Conservation (phyloP, 2,888 invertebrate genomes). For the Clistopyga incitator region DNA sequence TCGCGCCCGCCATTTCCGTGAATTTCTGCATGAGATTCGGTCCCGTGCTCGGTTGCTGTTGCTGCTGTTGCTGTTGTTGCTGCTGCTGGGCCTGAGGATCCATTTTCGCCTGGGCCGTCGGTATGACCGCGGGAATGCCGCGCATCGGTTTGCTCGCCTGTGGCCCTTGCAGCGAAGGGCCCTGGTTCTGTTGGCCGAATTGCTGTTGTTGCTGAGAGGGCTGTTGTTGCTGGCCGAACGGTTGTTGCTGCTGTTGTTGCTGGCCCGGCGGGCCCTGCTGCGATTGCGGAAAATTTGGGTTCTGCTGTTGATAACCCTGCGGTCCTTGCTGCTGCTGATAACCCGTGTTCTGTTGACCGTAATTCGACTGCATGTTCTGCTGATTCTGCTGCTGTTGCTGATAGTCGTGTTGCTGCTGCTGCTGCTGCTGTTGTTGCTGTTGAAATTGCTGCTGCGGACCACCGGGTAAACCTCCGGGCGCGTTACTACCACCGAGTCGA, state of each 20-base stretch:
- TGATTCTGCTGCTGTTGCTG: slow-evolving; percentile 75
- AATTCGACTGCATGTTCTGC: slow-evolving; percentile 70
- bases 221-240: slow-evolving; percentile 76
- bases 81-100: slow-evolving; percentile 77
- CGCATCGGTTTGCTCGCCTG: slow-evolving; percentile 80
- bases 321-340: slow-evolving; percentile 72
- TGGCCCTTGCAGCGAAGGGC: slow-evolving; percentile 75
- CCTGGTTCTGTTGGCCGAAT: slow-evolving; percentile 79
- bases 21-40: slow-evolving; percentile 96
- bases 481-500: slow-evolving; percentile 87
- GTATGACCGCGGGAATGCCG: slow-evolving; percentile 86
- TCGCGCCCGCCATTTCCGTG: slow-evolving; percentile 91
- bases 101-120: slow-evolving; percentile 83
- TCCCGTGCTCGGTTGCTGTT: slow-evolving; percentile 84
- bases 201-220: slow-evolving; percentile 81
- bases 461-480: slow-evolving; percentile 87
- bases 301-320: slow-evolving; percentile 75
- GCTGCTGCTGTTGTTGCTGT: slow-evolving; percentile 76
- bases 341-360: slow-evolving; percentile 76
- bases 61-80: slow-evolving; percentile 84
- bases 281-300: slow-evolving; percentile 72
- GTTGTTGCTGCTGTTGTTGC: slow-evolving; percentile 79
- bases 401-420: slow-evolving; percentile 71
- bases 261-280: slow-evolving; percentile 75
- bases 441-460: slow-evolving; percentile 79